Base-by-base conservation (phyloP, 92 coral and sea anemone species). In the Metridium senile region DNA sequence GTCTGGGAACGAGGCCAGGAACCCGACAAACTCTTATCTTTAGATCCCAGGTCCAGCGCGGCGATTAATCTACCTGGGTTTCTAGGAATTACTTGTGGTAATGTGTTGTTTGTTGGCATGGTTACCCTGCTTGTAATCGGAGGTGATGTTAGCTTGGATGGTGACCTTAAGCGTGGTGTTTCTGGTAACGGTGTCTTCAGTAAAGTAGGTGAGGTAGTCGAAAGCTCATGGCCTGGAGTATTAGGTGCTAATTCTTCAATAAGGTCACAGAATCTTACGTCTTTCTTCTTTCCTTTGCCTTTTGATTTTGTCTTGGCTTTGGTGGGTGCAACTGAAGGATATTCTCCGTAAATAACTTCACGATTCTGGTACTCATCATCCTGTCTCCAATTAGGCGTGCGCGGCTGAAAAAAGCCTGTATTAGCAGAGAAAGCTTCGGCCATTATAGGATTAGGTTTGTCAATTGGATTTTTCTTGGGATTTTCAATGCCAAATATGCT, bases 341-440 rank as follows among this genome's bases (percentile, higher is more conserved):
- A 77, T 39, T 77, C 82, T 22, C 82, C 82, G 34, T 65, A 77
- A 26, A 77, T 77, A 13, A 56, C 17, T 56, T 77, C 82, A 28
- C 82, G 72, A 25, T 77, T 35, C 82, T 74, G 66, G 58, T 77
- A 77, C 74, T 77, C 82, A 13, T 27, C 1, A 11, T 74, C 82
- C 16, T 67, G 74, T 26, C 74, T 46, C 74, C 82, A 77, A 0
- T 74, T 19, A 8, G 82, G 82, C 7, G 82, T 77, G 7, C 82
- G 58, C 6, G 82, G 82, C 18, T 77, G 66, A 33, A 65, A 77
- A 21, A 77, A 62, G 1, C 82, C 82, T 67, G 21, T 77, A 28
- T 77, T 77, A 19, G 74, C 82, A 18, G 82, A 77, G 46, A 65
- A 77, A 2, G 82, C 82, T 53, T 77, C 82, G 19, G 82, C 74